Evolutionary conservation across 2,888 invertebrate species (phyloP).

Genomic region (Apodemia mormo): DNA sequence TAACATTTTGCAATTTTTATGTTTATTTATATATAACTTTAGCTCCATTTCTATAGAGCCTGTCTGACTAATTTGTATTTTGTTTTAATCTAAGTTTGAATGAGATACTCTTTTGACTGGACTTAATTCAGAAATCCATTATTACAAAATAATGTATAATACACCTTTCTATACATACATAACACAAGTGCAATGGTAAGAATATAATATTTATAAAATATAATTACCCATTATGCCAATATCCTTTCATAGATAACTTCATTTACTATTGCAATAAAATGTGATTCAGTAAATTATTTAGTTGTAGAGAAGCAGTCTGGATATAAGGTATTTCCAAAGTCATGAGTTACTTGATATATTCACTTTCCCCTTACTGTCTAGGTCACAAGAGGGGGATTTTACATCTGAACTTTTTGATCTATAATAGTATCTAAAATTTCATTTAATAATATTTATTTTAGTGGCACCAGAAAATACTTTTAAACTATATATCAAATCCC

Average conservation of each 20-base stretch:
- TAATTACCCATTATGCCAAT: constrained; percentile 44
- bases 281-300: constrained; percentile 2
- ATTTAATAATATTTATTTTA: neutral
- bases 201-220: constrained; percentile 49
- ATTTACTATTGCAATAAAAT: neutral
- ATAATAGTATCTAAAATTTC: neutral
- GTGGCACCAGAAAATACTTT: neutral
- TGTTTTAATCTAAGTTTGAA: constrained; percentile 57
- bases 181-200: constrained; percentile 33
- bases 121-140: constrained; percentile 57
- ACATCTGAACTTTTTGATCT: neutral
- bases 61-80: constrained; percentile 61
- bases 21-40: constrained; percentile 66
- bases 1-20: constrained; percentile 75
- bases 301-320: constrained; percentile 18
- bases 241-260: neutral
- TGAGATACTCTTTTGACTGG: constrained; percentile 59
- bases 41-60: constrained; percentile 66
- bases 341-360: constrained; percentile 43
- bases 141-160: constrained; percentile 56
- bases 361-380: neutral
- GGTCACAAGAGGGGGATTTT: constrained; percentile 1
- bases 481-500: neutral
- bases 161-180: constrained; percentile 22
- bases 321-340: constrained; percentile 66